Conservation (phyloP, 2,113 vertebrate genomes). For the Myotis lucifugus region DNA sequence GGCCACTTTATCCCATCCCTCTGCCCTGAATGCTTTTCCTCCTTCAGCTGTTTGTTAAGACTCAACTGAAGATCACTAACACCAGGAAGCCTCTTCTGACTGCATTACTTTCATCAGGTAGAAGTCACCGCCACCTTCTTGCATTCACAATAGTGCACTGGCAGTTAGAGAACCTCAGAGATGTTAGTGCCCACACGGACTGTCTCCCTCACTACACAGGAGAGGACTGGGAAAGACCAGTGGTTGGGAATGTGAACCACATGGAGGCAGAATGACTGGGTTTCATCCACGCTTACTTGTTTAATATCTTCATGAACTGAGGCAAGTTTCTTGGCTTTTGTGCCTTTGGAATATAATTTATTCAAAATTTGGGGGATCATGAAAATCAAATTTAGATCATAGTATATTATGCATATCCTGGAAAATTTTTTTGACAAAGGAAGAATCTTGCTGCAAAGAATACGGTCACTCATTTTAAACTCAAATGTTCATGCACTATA, state of each 20-base stretch:
- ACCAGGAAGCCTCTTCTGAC: not conserved
- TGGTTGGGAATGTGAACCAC: not conserved
- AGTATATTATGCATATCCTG: not conserved
- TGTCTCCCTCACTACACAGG: not conserved
- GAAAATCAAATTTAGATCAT: not conserved
- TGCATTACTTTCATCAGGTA: not conserved
- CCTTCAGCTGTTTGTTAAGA: not conserved
- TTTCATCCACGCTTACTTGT: not conserved
- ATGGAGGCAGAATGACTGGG: not conserved
- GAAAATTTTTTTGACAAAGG: not conserved
- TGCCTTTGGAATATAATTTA: not conserved
- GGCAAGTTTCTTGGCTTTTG: not conserved
- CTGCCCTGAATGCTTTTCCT: not conserved
- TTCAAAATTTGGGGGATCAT: not conserved
- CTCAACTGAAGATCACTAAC: not conserved
- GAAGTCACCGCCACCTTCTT: not conserved
- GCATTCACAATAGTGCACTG: not conserved
- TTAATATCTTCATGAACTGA: not conserved
- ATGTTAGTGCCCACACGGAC: too few species aligned
- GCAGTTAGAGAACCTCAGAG: not conserved
- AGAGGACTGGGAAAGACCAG: not conserved
- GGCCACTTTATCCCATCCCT: not conserved
- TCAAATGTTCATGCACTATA: not conserved
- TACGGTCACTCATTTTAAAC: not conserved
- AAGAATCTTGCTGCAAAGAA: conserved; percentile 23